Conservation (phyloP, 2,113 vertebrate species). For the Pitta sordida region DNA sequence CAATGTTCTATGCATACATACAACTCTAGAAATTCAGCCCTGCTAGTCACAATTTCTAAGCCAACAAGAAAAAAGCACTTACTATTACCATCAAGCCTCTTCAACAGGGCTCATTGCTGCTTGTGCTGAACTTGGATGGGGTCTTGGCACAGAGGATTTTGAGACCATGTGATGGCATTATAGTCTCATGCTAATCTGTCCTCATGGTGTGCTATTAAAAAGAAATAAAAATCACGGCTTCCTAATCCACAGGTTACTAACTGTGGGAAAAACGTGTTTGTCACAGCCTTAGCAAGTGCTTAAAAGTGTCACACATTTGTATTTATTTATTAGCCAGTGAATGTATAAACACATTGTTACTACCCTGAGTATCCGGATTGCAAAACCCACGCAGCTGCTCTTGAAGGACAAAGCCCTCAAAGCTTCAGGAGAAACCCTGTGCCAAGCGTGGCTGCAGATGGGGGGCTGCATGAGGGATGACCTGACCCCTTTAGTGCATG, state of each 20-base stretch:
- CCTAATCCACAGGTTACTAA: constrained; percentile 17
- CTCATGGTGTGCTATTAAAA: neutral
- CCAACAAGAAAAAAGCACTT: neutral
- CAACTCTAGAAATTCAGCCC: neutral
- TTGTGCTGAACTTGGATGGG: neutral
- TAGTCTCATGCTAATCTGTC: constrained; percentile 14
- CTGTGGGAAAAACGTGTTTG: neutral
- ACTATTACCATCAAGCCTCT: neutral
- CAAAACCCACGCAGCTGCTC: neutral
- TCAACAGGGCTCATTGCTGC: constrained; percentile 8
- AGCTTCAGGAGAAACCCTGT: neutral
- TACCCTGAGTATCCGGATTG: neutral
- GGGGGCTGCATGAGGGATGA: neutral
- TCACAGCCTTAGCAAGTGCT: neutral
- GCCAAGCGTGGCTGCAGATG: neutral
- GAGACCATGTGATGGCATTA: constrained; percentile 38
- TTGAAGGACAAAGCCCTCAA: neutral
- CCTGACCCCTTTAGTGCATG: neutral
- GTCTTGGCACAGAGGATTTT: constrained; percentile 4
- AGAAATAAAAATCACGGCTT: constrained; percentile 18
- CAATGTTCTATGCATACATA: neutral
- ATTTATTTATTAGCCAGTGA: neutral
- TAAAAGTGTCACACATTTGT: neutral
- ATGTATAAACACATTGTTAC: neutral
- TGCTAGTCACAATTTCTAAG: neutral